Base-by-base conservation (phyloP, 2,888 invertebrate genomes). In the Isoperla grammatica region DNA sequence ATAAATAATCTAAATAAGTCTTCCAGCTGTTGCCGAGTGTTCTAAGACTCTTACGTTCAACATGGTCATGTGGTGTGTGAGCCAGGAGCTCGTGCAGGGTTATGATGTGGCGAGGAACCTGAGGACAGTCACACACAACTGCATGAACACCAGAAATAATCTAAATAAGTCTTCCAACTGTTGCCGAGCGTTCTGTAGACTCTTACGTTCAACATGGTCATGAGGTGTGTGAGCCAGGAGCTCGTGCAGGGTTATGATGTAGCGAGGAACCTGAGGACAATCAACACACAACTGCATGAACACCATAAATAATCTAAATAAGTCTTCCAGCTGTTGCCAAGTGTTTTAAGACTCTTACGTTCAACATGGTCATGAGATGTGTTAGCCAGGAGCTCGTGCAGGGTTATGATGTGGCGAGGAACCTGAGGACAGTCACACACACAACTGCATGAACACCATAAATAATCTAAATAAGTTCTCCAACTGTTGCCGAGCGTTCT, bases 281-380 rank as follows among this genome's bases (percentile, higher is more conserved):
- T n/a, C n/a, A n/a, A n/a, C n/a, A n/a, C n/a, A n/a, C n/a, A n/a
- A n/a, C n/a, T n/a, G n/a, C n/a, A n/a, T n/a, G n/a, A n/a, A n/a
- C n/a, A n/a, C n/a, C n/a, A n/a, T n/a, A n/a, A n/a, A n/a, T n/a
- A n/a, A n/a, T 48, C 89, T 75, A 0, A 88, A 88, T 6, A 89
- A 79, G 71, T 93, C 91, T 73, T 95, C 94, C 1, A 95, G 80
- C 69, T 93, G 91, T 66, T 87, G 87, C 56, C 90, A 81, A 43
- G 94, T 93, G 70, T 90, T 91, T 71, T 92, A 67, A 95, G 78
- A 69, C 90, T 90, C 73, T 90, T 88, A 13, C 93, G 80, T 76
- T 95, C 94, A 58, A 95, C 94, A 76, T 95, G 95, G 75, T 94
- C 91, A 73, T 93, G 90, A 0, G 95, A 94, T 0, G 95, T 95